Evolutionary conservation across 2,113 vertebrate species (phyloP), one percentile per base, ranked within the genome.

Genomic region (Corythaeola cristata): DNA sequence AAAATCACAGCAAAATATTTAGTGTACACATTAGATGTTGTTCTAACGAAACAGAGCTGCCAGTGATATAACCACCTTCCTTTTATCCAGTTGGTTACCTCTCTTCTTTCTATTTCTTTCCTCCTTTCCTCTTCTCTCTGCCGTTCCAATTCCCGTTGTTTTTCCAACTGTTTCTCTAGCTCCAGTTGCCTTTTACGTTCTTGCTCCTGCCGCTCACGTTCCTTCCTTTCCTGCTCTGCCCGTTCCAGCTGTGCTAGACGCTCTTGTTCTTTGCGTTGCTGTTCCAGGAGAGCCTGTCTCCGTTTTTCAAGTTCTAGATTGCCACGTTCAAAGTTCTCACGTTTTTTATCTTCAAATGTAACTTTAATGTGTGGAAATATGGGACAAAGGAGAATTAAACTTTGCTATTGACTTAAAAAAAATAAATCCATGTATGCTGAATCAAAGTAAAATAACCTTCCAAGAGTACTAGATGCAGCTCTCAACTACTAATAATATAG

Each of bases 241-340:
- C 99, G 96, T 93, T 99, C 99, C 68, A 99, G 97, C 26, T 99
- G 98, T 0, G 99, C 99, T 87, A 99, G 97, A 6, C 99, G 97
- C 97, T 99, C 99, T 95, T 99, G 99, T 88, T 99, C 99, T 71
- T 99, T 99, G 76, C 99, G 99, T 90, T 99, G 99, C 97, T 98
- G 99, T 96, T 99, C 99, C 94, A 99, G 95, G 44, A 99, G 98
- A 2, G 99, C 99, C 91, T 99, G 99, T 7, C 99, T 96, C 9
- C 99, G 97, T 88, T 99, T 99, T 97, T 99, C 99, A 97, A 99
- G 96, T 90, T 99, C 99, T 97, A 99, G 98, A 93, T 99, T 99
- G 27, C 99, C 99, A 10, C 99, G 98, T 94, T 99, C 99, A 62
- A 99, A 99, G 96, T 99, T 99, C 96, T 99, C 99, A 45, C 99